A percentile compares a stretch with the other conserved stretches of the same genome.
phyloP scores from a whole-genome alignment of 2,113 vertebrate species.

The Trichechus manatus region DNA sequence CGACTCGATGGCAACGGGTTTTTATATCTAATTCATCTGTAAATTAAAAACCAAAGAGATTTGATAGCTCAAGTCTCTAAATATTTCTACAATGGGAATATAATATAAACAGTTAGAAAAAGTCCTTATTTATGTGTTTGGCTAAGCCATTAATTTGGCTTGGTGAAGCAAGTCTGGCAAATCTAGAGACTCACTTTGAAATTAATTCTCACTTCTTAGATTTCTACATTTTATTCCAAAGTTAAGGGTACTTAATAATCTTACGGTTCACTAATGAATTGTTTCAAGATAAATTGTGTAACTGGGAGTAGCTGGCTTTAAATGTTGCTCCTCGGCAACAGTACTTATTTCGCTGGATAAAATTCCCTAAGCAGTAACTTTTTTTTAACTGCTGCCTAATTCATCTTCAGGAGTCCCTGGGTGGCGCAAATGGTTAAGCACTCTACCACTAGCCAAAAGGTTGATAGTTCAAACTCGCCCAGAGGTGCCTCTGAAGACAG shows the following conservation, averaged over 20 bases:
- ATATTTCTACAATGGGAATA: background rate
- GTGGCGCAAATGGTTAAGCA: too few relatives aligned
- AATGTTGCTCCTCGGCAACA: background rate
- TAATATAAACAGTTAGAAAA: background rate
- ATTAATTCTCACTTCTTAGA: slow-evolving; percentile 22
- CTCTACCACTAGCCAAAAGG: too few relatives aligned
- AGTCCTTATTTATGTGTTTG: background rate
- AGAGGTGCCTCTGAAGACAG: too few relatives aligned
- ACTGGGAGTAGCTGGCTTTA: background rate
- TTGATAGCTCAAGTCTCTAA: background rate
- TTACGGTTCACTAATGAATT: background rate
- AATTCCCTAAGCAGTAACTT: background rate
- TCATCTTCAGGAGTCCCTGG: too few relatives aligned
- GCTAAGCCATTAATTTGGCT: background rate
- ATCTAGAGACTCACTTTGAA: background rate
- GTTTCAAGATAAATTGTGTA: background rate
- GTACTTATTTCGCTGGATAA: background rate
- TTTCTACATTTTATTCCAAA: slow-evolving; percentile 30
- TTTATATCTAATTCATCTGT: background rate
- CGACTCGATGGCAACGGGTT: too few relatives aligned
- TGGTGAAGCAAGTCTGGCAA: background rate
- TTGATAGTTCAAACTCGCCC: too few relatives aligned
- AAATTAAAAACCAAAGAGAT: background rate
- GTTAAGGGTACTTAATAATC: background rate
- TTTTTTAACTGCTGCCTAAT: background rate